These are phyloP conservation scores for Leptodactylus fuscus DNA, from an alignment of 2,113 vertebrate species.

Conservation along the genomic window DNA sequence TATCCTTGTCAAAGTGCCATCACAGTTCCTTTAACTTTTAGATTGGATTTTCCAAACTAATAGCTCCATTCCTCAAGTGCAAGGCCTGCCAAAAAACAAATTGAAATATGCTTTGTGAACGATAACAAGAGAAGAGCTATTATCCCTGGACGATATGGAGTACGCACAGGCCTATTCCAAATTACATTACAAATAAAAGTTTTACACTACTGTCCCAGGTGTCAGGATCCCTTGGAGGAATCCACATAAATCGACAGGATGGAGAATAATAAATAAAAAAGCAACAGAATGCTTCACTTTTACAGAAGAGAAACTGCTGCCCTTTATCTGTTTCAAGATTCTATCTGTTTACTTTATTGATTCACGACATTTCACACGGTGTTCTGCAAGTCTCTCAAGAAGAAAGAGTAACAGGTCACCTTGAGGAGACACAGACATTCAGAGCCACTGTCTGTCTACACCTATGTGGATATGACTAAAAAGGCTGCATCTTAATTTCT, in stretches of 20 bases:
- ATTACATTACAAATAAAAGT: slow-evolving; percentile 60
- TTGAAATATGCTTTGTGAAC: slow-evolving; percentile 59
- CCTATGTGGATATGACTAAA: slow-evolving; percentile 12
- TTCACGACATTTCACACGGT: slow-evolving; percentile 53
- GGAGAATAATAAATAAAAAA: slow-evolving; percentile 55
- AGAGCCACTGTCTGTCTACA: slow-evolving; percentile 26
- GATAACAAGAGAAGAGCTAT: slow-evolving; percentile 59
- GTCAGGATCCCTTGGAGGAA: slow-evolving; percentile 49
- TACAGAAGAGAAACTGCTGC: slow-evolving; percentile 55
- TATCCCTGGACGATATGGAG: slow-evolving; percentile 56
- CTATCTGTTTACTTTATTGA: slow-evolving; percentile 59
- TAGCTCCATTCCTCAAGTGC: slow-evolving; percentile 60
- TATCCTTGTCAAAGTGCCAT: slow-evolving; percentile 50
- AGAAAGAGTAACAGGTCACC: slow-evolving; percentile 55
- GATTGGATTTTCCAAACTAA: slow-evolving; percentile 61
- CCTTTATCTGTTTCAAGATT: slow-evolving; percentile 59
- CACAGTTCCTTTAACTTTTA: slow-evolving; percentile 59
- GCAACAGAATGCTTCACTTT: slow-evolving; percentile 53
- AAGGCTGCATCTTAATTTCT: slow-evolving; percentile 45
- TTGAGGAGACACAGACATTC: slow-evolving; percentile 34
- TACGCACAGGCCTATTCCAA: slow-evolving; percentile 51
- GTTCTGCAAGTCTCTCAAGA: slow-evolving; percentile 54
- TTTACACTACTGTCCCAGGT: slow-evolving; percentile 55
- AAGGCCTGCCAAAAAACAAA: slow-evolving; percentile 59
- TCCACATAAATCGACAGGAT: slow-evolving; percentile 54